Evolutionary conservation across 92 coral and sea anemone species (phyloP).

Genomic region (Heliopora coerulea): DNA sequence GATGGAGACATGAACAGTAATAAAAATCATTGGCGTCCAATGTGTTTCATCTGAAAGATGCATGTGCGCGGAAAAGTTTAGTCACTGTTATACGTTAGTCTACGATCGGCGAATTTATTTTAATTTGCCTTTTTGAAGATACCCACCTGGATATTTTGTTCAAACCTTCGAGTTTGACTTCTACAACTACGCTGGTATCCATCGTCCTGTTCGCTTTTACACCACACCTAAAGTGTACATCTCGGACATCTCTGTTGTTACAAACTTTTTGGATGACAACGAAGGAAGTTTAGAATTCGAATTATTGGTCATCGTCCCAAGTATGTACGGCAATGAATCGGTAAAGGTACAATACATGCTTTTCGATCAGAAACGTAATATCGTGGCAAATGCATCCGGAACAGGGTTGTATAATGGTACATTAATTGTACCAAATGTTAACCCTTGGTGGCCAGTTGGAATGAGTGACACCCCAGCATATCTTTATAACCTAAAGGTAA

Average conservation of each 20-base stretch:
- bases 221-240: constrained; percentile 82
- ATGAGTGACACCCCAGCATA: constrained; percentile 89
- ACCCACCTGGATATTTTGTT: constrained; percentile 93
- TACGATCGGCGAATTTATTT: no score
- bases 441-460: constrained; percentile 98
- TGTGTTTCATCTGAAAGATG: no score
- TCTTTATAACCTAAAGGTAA: constrained; percentile 81
- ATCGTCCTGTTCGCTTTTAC: constrained; percentile 93
- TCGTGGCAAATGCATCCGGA: constrained; percentile 65
- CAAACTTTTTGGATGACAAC: constrained; percentile 44
- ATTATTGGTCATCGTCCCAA: constrained; percentile 42
- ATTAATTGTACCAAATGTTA: constrained; percentile 60
- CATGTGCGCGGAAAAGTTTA: no score
- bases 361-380: constrained; percentile 60
- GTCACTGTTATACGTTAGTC: no score
- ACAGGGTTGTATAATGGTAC: constrained; percentile 55
- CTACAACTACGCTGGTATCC: constrained; percentile 99
- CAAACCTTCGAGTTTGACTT: constrained; percentile 85
- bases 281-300: constrained; percentile 57
- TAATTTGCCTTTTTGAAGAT: constrained; percentile 50
- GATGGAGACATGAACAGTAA: no score
- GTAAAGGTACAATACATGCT: constrained; percentile 71
- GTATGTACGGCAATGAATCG: constrained; percentile 10
- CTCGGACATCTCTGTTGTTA: constrained; percentile 80
- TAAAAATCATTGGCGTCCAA: no score